Base-by-base conservation (phyloP, 2,113 vertebrate genomes). In the Sterrhoptilus dennistouni region DNA sequence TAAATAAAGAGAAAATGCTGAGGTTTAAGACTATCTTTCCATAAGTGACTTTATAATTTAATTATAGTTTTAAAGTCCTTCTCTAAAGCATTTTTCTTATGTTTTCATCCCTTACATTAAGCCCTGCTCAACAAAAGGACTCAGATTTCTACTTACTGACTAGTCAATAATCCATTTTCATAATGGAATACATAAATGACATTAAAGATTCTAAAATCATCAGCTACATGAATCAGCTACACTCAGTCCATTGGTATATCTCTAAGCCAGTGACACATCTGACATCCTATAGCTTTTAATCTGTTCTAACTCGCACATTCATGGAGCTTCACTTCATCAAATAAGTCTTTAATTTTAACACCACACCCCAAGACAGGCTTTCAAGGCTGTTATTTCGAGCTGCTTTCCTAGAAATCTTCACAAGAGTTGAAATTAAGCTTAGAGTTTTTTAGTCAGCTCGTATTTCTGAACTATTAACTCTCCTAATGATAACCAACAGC, bases 111-210 rank as follows among this genome's bases (percentile, higher is more conserved):
- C 17, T 66, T 69, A 52, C 31, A 63, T 27, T 69, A 60, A 80
- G 36, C 18, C 7, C 18, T 44, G 20, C 8, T 90, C n/a, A 75
- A 86, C 89, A 80, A 89, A 77, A 52, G 35, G 69, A 87, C 56
- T 88, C 71, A 47, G 38, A 88, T 65, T 88, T 84, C 93, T 78
- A 25, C 80, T 92, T 83, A 83, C 76, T 75, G 60, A 79, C 57
- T 60, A 87, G 94, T 92, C 95, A 95, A 95, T 96, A 95, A 93
- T 79, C 81, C 91, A 96, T 96, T 87, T 89, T 69, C 85, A 83
- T 95, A 95, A 94, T 94, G 91, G 87, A 82, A 87, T 71, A 76
- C 69, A 89, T 91, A 95, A 91, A 92, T 78, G 63, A 84, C 77
- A 79, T 91, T 95, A 84, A 91, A 95, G 52, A 89, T 42, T 52